Percentiles rank a stretch among this genome's conserved stretches.
Conservation (phyloP, 1,140 invertebrate genomes). For the Eubasilissa regina region DNA sequence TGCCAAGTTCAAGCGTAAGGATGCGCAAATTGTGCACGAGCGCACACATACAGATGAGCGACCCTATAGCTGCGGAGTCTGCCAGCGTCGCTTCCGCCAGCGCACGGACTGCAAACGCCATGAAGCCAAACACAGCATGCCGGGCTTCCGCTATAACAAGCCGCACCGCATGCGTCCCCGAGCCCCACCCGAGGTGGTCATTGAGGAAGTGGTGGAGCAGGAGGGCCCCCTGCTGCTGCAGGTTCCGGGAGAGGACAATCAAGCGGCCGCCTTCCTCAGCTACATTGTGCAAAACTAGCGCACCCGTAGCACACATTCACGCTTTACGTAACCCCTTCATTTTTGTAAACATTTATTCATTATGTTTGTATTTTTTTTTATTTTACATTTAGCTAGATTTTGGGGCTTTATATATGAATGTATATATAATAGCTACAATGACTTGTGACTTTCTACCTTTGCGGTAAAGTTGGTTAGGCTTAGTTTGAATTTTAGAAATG, state of each 20-base stretch:
- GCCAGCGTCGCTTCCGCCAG: constrained; percentile 44
- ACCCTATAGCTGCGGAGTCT: constrained; percentile 29
- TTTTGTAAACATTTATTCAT: neutral
- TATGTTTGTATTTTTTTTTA: neutral
- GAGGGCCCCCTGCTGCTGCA: neutral
- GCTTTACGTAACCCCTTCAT: neutral
- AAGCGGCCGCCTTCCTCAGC: constrained; percentile 36
- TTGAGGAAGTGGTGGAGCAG: constrained; percentile 35
- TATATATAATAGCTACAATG: too few species aligned
- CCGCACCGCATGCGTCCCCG: constrained; percentile 15
- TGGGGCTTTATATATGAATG: too few species aligned
- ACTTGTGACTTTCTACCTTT: too few species aligned
- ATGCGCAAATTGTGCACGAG: constrained; percentile 47
- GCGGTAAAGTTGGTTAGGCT: too few species aligned
- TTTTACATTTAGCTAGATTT: neutral
- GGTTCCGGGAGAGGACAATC: constrained; percentile 26
- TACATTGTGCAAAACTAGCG: constrained; percentile 37
- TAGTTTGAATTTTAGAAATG: too few species aligned
- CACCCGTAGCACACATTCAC: neutral
- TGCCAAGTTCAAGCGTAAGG: constrained; percentile 44
- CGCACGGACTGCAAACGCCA: constrained; percentile 47
- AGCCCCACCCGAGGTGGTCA: constrained; percentile 8
- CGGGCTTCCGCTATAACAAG: constrained; percentile 46
- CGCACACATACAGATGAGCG: constrained; percentile 45
- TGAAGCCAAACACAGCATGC: constrained; percentile 45